phyloP scores from a whole-genome alignment of 2,888 invertebrate species.

The Antheraea assamensis region DNA sequence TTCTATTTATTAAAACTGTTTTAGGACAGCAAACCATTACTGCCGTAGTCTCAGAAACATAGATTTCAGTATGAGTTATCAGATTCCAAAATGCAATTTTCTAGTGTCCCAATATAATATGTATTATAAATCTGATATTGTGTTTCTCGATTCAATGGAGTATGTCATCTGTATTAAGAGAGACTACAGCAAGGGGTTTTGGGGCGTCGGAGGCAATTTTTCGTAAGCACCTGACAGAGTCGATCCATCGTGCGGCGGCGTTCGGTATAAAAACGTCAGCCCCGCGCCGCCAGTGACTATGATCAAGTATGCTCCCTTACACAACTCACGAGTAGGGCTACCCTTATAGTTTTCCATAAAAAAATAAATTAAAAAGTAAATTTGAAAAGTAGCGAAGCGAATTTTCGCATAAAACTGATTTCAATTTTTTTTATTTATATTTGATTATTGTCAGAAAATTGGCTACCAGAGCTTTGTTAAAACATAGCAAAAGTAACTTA shows the following conservation, averaged over 20 bases:
- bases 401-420: neutral
- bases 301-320: conserved; percentile 59
- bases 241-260: conserved; percentile 55
- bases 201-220: conserved; percentile 54
- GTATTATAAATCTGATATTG: neutral
- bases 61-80: too few species aligned
- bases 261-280: conserved; percentile 66
- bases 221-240: conserved; percentile 63
- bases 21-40: neutral
- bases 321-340: conserved; percentile 43
- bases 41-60: too few species aligned
- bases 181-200: conserved; percentile 26
- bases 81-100: neutral
- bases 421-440: neutral
- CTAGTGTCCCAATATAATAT: neutral
- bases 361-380: neutral
- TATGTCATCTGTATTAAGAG: conserved; percentile 12
- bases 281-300: conserved; percentile 60
- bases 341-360: neutral
- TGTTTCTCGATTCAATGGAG: neutral
- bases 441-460: neutral
- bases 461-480: neutral
- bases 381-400: neutral
- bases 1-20: neutral
- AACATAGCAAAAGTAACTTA: neutral